These are phyloP conservation scores for Amblyopsis rosae DNA, from an alignment of 2,113 vertebrate species.

Conservation along the genomic window DNA sequence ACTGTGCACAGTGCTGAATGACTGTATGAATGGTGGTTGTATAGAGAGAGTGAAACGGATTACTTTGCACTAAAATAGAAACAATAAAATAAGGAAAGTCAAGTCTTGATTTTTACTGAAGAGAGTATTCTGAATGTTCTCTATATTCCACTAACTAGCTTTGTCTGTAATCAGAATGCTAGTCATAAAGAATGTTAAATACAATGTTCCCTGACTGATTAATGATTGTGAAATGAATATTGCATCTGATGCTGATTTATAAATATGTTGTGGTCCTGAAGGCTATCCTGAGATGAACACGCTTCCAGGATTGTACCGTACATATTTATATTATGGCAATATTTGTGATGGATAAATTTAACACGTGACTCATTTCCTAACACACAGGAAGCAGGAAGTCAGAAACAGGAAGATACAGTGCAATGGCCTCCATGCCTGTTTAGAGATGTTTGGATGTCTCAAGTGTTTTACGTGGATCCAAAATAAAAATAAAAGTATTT, in stretches of 20 bases:
- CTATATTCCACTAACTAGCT: no score
- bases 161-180: background rate
- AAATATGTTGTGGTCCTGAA: conserved; percentile 4
- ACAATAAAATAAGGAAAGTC: no score
- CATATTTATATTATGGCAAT: conserved; percentile 15
- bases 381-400: conserved; percentile 57
- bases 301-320: background rate
- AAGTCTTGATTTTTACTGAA: no score
- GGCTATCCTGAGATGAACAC: background rate
- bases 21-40: no score
- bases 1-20: background rate
- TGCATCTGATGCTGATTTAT: conserved; percentile 17
- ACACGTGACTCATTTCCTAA: conserved; percentile 47
- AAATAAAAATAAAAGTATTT: background rate
- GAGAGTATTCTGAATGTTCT: no score
- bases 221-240: conserved; percentile 26
- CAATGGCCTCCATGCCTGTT: conserved; percentile 19
- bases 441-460: conserved; percentile 19
- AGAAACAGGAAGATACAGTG: conserved; percentile 35
- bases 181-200: background rate
- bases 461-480: background rate
- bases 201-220: background rate
- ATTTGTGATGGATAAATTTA: conserved; percentile 39
- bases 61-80: no score
- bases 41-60: no score